Base-by-base conservation (phyloP, 2,888 invertebrate species). In the Heliothis peltigera region DNA sequence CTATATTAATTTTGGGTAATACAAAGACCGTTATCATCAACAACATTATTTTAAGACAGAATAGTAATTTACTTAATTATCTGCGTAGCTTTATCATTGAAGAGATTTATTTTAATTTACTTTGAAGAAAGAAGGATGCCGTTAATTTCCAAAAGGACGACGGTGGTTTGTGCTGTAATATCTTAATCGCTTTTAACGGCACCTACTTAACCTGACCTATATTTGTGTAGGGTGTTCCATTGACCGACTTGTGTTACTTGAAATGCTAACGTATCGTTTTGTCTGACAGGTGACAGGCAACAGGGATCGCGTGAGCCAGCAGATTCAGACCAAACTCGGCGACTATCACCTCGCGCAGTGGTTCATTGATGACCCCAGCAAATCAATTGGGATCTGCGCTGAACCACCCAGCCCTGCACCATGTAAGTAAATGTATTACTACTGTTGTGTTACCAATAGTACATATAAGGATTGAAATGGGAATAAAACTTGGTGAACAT, bases 311-410 rank as follows among this genome's bases (percentile, higher is more conserved):
- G 95, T 96, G 77, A 96, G 96, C 82, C 96, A 96, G 87, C 96
- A 97, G 89, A 97, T 97, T 83, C 97, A 97, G 89, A 96, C 95
- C 79, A 96, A 96, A 87, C 95, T 97, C 70, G 97, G 97, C 69
- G 96, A 96, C 90, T 97, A 96, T 90, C 95, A 96, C 69, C 93
- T 96, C 80, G 96, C 97, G 70, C 96, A 96, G 91, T 96, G 96
- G 78, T 94, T 96, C 80, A 93, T 96, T 83, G 96, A 96, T 83
- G 96, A 96, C 85, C 96, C 96, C 69, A 95, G 96, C 84, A 95
- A 96, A 77, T 94, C 96, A 77, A 96, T 97, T 80, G 97, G 97
- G 64, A 96, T 97, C 80, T 97, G 97, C 85, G 96, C 97, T 39
- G 96, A 96, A 75, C 95, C 96, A n/a, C 93, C 95, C 61, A 96